Base-by-base conservation (phyloP, 1,140 invertebrate species). In the Trachymyrmex cornetzi region DNA sequence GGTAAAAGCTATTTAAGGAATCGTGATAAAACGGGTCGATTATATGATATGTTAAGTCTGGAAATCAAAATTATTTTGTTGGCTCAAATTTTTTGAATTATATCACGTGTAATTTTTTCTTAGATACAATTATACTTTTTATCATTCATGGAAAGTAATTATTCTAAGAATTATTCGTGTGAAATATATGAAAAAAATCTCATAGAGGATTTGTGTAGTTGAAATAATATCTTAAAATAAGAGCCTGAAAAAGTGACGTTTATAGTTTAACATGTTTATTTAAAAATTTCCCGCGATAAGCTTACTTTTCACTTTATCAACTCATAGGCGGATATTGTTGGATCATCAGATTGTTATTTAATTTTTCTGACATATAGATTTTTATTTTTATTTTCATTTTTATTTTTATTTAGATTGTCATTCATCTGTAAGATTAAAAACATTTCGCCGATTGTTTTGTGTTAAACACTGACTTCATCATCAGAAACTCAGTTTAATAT, bases 191-290 rank as follows among this genome's bases (percentile, higher is more conserved):
- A 79, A n/a, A 79, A n/a, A 48, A 66, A 30, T 30, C 4, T 6
- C 16, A 2, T 44, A 22, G 61, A 30, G 38, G 2, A 71, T 44
- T 34, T 34, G 30, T 4, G 34, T 44, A 48, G 22, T 16, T 77
- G 14, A 80, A 81, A 44, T 69, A 22, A 67, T 22, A 71, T 55
- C 11, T 55, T 14, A 55, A 81, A 69, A 38, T 55, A 44, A 44
- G 2, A 44, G 2, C 22, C 9, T 34, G 48, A 34, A 27, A 38
- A 66, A 71, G 7, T 2, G n/a, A 19, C 22, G 66, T 38, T 80
- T 80, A 57, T 81, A 81, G n/a, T 34, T 34, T 55, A 38, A 69
- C 48, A 81, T 38, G 0, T 24, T 81, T 81, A 69, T 55, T 81
- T 81, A 55, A 67, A 34, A 30, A 34, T 16, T n/a, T 38, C 11